Conservation (phyloP, 2,888 invertebrate genomes). For the Scelioninae gen. 2 region DNA sequence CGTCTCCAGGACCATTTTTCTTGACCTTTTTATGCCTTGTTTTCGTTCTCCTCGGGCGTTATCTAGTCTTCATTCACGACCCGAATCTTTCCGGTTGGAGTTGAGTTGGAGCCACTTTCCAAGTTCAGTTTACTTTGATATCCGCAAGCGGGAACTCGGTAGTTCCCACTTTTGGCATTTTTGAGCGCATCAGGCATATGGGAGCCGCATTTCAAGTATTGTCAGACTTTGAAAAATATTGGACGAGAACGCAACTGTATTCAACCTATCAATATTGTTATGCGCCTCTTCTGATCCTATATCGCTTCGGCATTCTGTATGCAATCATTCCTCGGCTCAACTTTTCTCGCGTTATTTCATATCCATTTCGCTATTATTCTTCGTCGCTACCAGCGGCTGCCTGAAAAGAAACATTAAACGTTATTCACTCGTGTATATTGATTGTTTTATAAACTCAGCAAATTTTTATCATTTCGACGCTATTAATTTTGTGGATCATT, state of each 20-base stretch:
- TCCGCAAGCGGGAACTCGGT: slow-evolving; percentile 33
- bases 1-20: slow-evolving; percentile 71
- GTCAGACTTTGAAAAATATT: slow-evolving; percentile 28
- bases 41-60: slow-evolving; percentile 47
- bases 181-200: slow-evolving; percentile 38
- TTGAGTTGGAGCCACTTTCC: slow-evolving; percentile 42
- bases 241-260: slow-evolving; percentile 12
- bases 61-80: slow-evolving; percentile 57
- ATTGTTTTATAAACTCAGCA: no score
- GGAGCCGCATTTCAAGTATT: slow-evolving; percentile 36
- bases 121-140: slow-evolving; percentile 49
- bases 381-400: not conserved
- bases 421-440: slow-evolving; percentile 14
- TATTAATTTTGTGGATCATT: no score
- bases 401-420: slow-evolving; percentile 27
- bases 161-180: slow-evolving; percentile 50
- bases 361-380: slow-evolving; percentile 35
- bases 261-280: slow-evolving; percentile 48
- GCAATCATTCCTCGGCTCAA: slow-evolving; percentile 41
- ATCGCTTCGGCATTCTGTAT: slow-evolving; percentile 28
- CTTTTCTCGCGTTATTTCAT: slow-evolving; percentile 22
- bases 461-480: no score
- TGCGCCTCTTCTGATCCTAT: slow-evolving; percentile 27
- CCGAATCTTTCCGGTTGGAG: slow-evolving; percentile 52
- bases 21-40: slow-evolving; percentile 53